Evolutionary conservation across 2,888 invertebrate genomes (phyloP), one percentile per base, ranked within the genome.

Genomic region (Scaptomyza reducta): DNA sequence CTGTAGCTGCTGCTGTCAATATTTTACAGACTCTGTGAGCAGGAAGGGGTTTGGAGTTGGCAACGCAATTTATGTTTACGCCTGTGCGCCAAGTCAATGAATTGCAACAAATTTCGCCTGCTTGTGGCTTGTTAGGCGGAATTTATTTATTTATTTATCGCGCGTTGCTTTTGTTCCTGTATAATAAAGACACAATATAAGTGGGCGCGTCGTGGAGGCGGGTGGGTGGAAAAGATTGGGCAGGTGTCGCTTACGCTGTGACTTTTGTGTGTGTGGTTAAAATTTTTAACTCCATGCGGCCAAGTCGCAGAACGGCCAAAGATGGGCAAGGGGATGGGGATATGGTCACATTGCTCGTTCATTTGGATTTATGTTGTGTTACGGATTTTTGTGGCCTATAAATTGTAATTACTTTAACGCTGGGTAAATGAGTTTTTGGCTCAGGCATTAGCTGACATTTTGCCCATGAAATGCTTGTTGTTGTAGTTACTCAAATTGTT

Each of bases 61-160:
- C 56, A 25, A 13, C 47, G 63, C 72, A 88, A 89, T 89, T 89
- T 89, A 89, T 89, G 85, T 78, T 77, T 76, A 68, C 71, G 83
- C 76, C 81, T 79, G 75, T 87, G 79, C 85, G 77, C 80, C 87
- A 87, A 89, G 89, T 88, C 90, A 89, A 89, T 89, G 88, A 89
- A 87, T 88, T 89, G 89, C 89, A 89, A 89, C 90, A 89, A 89
- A 89, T 89, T 88, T 88, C 78, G 70, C 65, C 66, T 65, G 63
- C 74, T 76, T 87, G 79, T 65, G 86, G 86, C 83, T 87, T 82
- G 87, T 87, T 87, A 82, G 87, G 77, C 81, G 70, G 87, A 78
- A 73, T 82, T 82, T 82, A 82, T 87, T 82, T 87, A 87, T 82
- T 85, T 82, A 82, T 82, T 85, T 82, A 82, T 82, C 73, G 85